Percentiles rank a stretch among this genome's conserved stretches.
Conservation (phyloP, 2,888 invertebrate genomes). For the Campoplex capitator region DNA sequence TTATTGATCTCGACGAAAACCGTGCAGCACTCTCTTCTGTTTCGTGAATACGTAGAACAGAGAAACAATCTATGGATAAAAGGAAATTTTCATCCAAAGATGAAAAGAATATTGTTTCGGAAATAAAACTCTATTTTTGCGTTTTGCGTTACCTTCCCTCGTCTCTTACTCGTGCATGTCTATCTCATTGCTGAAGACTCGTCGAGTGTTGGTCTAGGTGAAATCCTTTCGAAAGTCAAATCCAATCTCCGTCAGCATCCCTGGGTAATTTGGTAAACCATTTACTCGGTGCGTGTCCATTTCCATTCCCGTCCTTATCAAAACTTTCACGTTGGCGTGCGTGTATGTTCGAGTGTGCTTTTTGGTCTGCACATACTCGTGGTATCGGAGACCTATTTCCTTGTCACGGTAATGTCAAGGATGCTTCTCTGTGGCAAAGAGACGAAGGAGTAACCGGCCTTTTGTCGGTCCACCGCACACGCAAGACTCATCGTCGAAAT, state of each 20-base stretch:
- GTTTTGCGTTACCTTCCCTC: slow-evolving; percentile 29
- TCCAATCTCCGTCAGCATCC: slow-evolving; percentile 77
- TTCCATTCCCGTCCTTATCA: slow-evolving; percentile 77
- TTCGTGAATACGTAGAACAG: background rate
- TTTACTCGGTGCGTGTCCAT: slow-evolving; percentile 77
- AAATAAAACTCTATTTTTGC: background rate
- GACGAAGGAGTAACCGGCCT: slow-evolving; percentile 64
- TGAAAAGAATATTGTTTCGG: slow-evolving; percentile 59
- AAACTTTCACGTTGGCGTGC: slow-evolving; percentile 71
- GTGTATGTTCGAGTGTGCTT: background rate
- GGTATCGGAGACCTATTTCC: slow-evolving; percentile 20
- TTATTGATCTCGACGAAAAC: background rate
- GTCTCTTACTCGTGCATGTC: background rate
- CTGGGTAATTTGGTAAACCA: slow-evolving; percentile 79
- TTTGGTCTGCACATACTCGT: background rate
- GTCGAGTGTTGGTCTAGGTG: slow-evolving; percentile 49
- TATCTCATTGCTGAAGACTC: slow-evolving; percentile 25
- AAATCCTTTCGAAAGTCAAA: slow-evolving; percentile 76
- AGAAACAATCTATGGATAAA: slow-evolving; percentile 24
- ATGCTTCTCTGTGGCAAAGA: slow-evolving; percentile 37
- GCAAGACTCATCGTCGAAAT: slow-evolving; percentile 74
- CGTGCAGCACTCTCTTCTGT: background rate
- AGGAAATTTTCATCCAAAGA: slow-evolving; percentile 72
- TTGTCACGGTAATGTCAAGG: slow-evolving; percentile 59
- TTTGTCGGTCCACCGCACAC: slow-evolving; percentile 76